phyloP scores from a whole-genome alignment of 2,888 invertebrate species.

The Leistus spinibarbis region DNA sequence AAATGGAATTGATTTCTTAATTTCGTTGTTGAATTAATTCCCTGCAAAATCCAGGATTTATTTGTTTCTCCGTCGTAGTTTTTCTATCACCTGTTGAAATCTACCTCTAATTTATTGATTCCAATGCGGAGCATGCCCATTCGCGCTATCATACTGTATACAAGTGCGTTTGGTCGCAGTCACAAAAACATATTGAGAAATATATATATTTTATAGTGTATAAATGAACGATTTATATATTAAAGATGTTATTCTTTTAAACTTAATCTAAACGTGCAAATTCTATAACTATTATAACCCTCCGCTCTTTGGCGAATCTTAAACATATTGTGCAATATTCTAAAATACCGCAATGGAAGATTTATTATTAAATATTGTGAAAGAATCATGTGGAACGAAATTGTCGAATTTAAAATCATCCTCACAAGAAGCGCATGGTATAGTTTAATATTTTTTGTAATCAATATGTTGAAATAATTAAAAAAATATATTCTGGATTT shows the following conservation, averaged over 20 bases:
- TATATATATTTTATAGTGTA: slow-evolving; percentile 20
- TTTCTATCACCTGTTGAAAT: slow-evolving; percentile 40
- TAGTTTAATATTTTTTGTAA: slow-evolving; percentile 42
- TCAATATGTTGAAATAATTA: slow-evolving; percentile 32
- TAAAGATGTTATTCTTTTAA: slow-evolving; percentile 3
- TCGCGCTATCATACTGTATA: slow-evolving; percentile 23
- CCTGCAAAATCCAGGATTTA: neutral
- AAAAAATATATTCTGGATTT: slow-evolving; percentile 38
- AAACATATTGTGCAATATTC: slow-evolving; percentile 29
- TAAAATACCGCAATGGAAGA: slow-evolving; percentile 74
- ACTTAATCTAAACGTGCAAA: neutral
- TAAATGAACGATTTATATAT: neutral
- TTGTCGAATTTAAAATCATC: slow-evolving; percentile 75
- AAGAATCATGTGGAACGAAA: slow-evolving; percentile 83
- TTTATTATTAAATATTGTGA: slow-evolving; percentile 80
- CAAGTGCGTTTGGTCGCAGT: slow-evolving; percentile 15
- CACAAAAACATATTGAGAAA: slow-evolving; percentile 1
- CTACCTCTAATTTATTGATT: slow-evolving; percentile 42
- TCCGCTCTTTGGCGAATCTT: neutral
- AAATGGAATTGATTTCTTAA: too few species aligned
- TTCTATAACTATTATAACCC: neutral
- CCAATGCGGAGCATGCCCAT: slow-evolving; percentile 41
- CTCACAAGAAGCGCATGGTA: slow-evolving; percentile 88
- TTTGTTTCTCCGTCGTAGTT: neutral
- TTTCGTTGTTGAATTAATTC: too few species aligned